Evolutionary conservation across 2,888 invertebrate species (phyloP), one percentile per base, ranked within the genome.

Genomic region (Noctua janthe): DNA sequence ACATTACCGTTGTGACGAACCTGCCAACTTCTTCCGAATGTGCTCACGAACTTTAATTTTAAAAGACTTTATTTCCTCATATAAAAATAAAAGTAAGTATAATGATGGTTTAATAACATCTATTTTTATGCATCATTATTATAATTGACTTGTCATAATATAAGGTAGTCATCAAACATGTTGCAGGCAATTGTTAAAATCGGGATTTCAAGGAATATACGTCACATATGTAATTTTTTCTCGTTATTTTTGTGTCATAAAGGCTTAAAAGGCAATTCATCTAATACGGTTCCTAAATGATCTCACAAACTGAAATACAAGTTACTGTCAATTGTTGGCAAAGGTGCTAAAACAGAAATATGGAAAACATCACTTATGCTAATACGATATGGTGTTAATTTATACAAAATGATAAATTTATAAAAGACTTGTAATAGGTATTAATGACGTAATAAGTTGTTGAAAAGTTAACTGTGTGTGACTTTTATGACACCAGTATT

Each of bases 311-410:
- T 62, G 39, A 69, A 29, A 66, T 72, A 62, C 23, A 56, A 74
- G 15, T 15, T 23, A 70, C 17, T 51, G 17, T 47, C 29, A 15
- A 73, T 29, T 56, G 75, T 39, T 85, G 74, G 77, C 76, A 71
- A 70, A 84, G 62, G 74, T 83, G 85, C 59, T 85, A 82, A 82
- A 71, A 71, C n/a, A 20, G 35, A 74, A 56, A 72, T 29, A 71
- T 74, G 29, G 43, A 62, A n/a, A 13, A 74, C 23, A 64, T 4
- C 54, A 54, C 23, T 54, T 56, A 73, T 43, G 54, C 23, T 71
- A 73, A n/a, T 67, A 20, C n/a, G 39, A 71, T n/a, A 59, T 62
- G 54, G 73, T 83, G 69, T 43, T 86, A 76, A 81, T 86, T 78
- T 74, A 77, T 67, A 75, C 71, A 59, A 43, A 74, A 76, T n/a